Conservation (phyloP, 2,113 vertebrate genomes). For the Delphinus delphis region DNA sequence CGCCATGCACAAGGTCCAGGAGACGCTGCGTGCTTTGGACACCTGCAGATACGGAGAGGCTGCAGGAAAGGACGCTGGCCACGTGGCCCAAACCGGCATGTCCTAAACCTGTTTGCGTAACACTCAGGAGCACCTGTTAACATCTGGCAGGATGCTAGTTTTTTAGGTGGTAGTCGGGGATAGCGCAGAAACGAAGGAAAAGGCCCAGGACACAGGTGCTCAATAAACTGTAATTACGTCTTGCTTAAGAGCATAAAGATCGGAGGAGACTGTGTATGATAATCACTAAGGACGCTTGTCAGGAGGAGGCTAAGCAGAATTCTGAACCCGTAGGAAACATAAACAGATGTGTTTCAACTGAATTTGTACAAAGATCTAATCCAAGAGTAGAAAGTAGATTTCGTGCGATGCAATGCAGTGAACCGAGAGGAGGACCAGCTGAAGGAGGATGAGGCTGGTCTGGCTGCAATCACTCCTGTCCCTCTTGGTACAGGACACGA, state of each 20-base stretch:
- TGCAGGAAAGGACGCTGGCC: neutral
- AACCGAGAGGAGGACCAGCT: neutral
- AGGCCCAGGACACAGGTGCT: neutral
- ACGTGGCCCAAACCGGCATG: neutral
- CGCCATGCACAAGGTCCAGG: neutral
- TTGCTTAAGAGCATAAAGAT: neutral
- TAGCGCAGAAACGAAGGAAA: too few relatives aligned
- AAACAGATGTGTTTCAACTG: neutral
- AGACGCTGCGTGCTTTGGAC: neutral
- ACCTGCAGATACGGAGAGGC: neutral
- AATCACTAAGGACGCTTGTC: neutral
- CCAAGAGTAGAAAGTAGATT: neutral
- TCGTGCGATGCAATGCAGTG: neutral
- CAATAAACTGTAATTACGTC: neutral
- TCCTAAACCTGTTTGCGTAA: neutral
- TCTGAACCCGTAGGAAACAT: neutral
- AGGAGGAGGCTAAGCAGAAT: too few relatives aligned
- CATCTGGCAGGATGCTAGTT: neutral
- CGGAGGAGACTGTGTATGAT: too few relatives aligned
- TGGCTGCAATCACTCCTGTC: too few relatives aligned
- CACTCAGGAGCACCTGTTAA: neutral
- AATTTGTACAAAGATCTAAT: neutral
- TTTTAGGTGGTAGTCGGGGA: neutral
- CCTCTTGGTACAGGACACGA: neutral
- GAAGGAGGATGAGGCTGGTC: neutral